Base-by-base conservation (phyloP, 2,797 vertebrate genomes). In the Typhlichthys subterraneus region DNA sequence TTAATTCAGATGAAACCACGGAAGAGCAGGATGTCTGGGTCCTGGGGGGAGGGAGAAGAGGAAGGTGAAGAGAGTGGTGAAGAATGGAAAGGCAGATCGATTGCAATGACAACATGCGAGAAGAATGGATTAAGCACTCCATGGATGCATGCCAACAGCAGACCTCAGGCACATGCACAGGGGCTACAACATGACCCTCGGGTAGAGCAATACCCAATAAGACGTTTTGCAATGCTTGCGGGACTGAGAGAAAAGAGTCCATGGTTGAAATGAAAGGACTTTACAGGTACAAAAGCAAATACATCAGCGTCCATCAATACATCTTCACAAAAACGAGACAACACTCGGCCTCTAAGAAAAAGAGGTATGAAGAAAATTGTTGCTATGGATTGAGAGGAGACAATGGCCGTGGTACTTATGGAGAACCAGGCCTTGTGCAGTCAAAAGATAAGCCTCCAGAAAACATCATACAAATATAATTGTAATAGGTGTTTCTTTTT, bases 1-100 rank as follows among this genome's bases (percentile, higher is more conserved):
- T 81, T 79, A 86, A 69, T 65, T 86, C 73, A 94, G 89, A 80
- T 91, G 92, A 93, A 94, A 83, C 93, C 93, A 65, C 93, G 89
- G 85, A 94, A 92, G 85, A 92, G 84, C 86, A 93, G 76, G 87
- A 94, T 90, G 77, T 85, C 81, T 53, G 88, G 83, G 75, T 91
- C 92, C 93, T 94, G 89, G 63, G 81, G 78, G 75, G 9, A 42
- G 1, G 72, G 70, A 90, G 80, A 90, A 89, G 79, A 89, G 84
- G 57, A 86, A 65, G 80, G 66, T 72, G 76, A 54, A 74, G 15
- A 17, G 15, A 17, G 15, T 17, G 76, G 75, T 86, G 80, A 83
- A 58, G 65, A 58, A 67, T 51, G 48, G 8, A 73, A 53, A 65
- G 8, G 66, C 53, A 81, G 48, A 74, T 69, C 67, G 65, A 70